Evolutionary conservation across 2,888 invertebrate species (phyloP), one percentile per base, ranked within the genome.

Genomic region (Dolomedes plantarius): DNA sequence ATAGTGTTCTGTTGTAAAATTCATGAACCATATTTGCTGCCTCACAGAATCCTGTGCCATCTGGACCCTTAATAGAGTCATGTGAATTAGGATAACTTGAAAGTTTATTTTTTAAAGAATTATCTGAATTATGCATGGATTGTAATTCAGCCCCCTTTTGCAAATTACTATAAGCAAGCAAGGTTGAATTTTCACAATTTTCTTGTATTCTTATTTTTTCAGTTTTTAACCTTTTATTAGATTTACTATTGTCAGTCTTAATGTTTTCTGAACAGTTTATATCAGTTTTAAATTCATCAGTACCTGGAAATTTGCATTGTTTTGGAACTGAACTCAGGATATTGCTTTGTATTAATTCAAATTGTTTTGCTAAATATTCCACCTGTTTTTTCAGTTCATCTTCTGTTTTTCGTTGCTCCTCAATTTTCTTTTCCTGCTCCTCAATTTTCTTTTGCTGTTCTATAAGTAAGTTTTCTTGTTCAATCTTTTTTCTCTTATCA

Each of bases 1-100:
- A 5, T 6, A 68, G n/a, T 50, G 83, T 72, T 32, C 36, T 36
- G 56, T 83, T 77, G 50, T 77, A 83, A 13, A 83, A 36, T 31
- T 77, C 83, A 64, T 65, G 71, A 13, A 83, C 29, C 65, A 77
- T 65, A 31, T 62, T 62, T 28, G 62, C 65, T 29, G 65, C 65
- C 31, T 76, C 75, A 64, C 29, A 28, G 29, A 68, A 68, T 39
- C 2, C 39, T 27, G 23, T 11, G 3, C 0, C 11, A 11, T 11
- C 16, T n/a, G 19, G 5, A 29, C 9, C 32, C 2, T 19, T 67
- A n/a, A n/a, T n/a, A n/a, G n/a, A n/a, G n/a, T n/a, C n/a, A n/a
- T n/a, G n/a, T n/a, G n/a, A n/a, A n/a, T n/a, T n/a, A n/a, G n/a
- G n/a, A n/a, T n/a, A n/a, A n/a, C n/a, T n/a, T n/a, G n/a, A n/a